These are phyloP conservation scores for Ceratina japonica DNA, from an alignment of 1,140 invertebrate species.

Conservation along the genomic window DNA sequence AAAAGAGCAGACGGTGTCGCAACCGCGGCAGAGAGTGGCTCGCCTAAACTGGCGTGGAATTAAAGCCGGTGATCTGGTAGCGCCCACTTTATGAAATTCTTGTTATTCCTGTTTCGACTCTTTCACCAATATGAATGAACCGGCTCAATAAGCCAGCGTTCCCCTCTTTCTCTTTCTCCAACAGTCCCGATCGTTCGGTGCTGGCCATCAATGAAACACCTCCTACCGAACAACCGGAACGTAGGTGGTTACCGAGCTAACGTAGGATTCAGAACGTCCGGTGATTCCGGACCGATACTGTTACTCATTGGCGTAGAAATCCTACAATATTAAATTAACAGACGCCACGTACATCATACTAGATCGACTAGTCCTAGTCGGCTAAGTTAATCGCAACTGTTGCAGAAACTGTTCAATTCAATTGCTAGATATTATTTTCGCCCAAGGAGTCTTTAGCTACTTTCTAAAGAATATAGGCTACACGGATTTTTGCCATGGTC, in stretches of 20 bases:
- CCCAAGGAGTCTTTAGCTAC: too few species aligned
- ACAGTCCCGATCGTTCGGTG: constrained; percentile 45
- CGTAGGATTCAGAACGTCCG: constrained; percentile 59
- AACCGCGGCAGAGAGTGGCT: constrained; percentile 12
- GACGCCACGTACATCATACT: not conserved
- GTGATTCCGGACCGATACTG: constrained; percentile 53
- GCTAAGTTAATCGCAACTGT: not conserved
- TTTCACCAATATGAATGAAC: constrained; percentile 63
- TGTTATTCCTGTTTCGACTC: constrained; percentile 54
- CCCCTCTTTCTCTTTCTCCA: constrained; percentile 15
- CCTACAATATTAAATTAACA: not conserved
- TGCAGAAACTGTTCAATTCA: too few species aligned
- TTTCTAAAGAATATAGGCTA: not conserved
- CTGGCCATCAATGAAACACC: constrained; percentile 64
- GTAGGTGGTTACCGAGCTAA: constrained; percentile 58
- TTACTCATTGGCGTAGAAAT: constrained; percentile 46
- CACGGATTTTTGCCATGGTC: not conserved
- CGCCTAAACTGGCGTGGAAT: constrained; percentile 47
- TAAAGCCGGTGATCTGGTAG: constrained; percentile 39
- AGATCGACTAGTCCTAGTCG: not conserved
- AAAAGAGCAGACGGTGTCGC: constrained; percentile 4
- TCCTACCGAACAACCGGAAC: constrained; percentile 50
- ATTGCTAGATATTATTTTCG: not conserved
- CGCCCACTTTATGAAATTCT: constrained; percentile 57
- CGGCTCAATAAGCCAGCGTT: constrained; percentile 23